phyloP scores from a whole-genome alignment of 2,888 invertebrate genomes.

The Acrocyrtus sp. region DNA sequence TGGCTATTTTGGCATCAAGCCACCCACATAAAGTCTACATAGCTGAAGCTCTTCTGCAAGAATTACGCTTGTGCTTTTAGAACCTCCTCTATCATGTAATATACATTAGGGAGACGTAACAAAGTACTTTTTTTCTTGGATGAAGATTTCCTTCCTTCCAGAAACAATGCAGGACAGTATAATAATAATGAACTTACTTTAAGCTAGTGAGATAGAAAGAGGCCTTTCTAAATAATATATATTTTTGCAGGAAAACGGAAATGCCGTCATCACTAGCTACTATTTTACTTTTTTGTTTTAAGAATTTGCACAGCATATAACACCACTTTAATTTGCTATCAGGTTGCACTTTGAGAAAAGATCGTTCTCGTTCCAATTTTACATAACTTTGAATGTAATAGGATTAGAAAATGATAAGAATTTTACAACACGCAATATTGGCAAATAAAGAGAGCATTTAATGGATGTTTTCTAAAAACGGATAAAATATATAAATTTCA shows the following conservation, averaged over 20 bases:
- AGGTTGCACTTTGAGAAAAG: too few relatives aligned
- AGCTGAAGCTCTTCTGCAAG: slow-evolving; percentile 11
- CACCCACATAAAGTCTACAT: slow-evolving; percentile 11
- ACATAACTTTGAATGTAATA: neutral
- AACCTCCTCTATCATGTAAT: too few relatives aligned
- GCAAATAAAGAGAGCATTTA: neutral
- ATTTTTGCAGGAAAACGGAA: neutral
- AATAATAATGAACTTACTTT: too few relatives aligned
- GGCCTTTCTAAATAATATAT: neutral
- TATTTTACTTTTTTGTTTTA: too few relatives aligned
- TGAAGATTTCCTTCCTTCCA: slow-evolving; percentile 34
- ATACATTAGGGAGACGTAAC: too few relatives aligned
- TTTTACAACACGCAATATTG: too few relatives aligned
- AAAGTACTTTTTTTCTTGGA: neutral
- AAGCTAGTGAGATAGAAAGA: slow-evolving; percentile 28
- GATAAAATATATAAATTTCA: neutral
- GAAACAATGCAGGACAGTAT: slow-evolving; percentile 15
- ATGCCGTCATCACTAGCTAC: neutral
- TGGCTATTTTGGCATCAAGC: slow-evolving; percentile 34
- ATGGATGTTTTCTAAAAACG: neutral
- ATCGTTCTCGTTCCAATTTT: neutral
- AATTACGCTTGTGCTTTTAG: too few relatives aligned
- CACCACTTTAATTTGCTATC: too few relatives aligned
- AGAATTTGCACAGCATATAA: too few relatives aligned
- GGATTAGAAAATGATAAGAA: neutral